Evolutionary conservation across 2,113 vertebrate genomes (phyloP).

Genomic region (Cebus imitator): DNA sequence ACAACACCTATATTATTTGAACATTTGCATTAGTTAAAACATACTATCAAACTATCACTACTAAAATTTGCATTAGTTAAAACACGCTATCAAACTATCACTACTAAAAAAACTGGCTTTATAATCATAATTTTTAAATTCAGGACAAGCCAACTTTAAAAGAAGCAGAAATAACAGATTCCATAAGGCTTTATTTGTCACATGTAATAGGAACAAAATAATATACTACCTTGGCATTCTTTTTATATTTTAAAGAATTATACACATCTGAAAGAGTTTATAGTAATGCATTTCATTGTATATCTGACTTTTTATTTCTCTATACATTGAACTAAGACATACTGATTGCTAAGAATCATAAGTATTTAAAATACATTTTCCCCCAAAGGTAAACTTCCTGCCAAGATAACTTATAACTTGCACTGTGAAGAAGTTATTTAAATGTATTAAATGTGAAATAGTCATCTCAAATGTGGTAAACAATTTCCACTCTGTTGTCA

Average conservation of each 20-base stretch:
- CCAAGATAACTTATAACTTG: neutral
- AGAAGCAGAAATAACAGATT: neutral
- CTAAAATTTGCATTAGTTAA: neutral
- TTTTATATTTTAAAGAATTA: conserved; percentile 28
- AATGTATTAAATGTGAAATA: conserved; percentile 41
- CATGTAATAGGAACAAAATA: conserved; percentile 18
- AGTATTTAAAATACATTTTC: conserved; percentile 40
- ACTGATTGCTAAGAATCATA: neutral
- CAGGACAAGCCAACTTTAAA: neutral
- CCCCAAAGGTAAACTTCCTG: conserved; percentile 22
- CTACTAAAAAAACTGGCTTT: neutral
- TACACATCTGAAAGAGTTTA: neutral
- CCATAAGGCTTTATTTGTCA: conserved; percentile 20
- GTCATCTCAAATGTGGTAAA: conserved; percentile 18
- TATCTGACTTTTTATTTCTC: neutral
- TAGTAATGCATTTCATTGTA: neutral
- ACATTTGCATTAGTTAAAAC: neutral
- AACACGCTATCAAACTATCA: neutral
- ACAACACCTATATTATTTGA: neutral
- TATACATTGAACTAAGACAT: neutral
- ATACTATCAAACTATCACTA: neutral
- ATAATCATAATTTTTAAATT: conserved; percentile 9
- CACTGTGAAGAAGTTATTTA: conserved; percentile 7
- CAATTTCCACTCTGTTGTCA: conserved; percentile 38
- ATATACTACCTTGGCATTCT: neutral